These are phyloP conservation scores for Copidosoma aretas DNA, from an alignment of 2,888 invertebrate species.

Conservation along the genomic window DNA sequence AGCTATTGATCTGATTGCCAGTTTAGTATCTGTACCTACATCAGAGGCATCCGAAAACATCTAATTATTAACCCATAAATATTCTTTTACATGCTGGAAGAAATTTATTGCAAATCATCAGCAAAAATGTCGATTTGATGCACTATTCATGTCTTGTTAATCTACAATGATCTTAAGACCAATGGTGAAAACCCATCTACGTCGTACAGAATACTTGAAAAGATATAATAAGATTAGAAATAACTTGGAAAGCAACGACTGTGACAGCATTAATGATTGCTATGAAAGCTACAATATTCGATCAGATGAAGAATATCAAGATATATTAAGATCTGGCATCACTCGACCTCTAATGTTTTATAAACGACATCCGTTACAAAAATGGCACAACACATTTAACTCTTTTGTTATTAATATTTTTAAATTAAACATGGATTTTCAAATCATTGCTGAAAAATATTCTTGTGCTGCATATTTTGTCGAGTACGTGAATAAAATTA, in stretches of 20 bases:
- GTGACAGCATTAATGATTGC: slow-evolving; percentile 41
- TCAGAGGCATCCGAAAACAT: slow-evolving; percentile 47
- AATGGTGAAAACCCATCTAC: slow-evolving; percentile 37
- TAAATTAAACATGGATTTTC: slow-evolving; percentile 42
- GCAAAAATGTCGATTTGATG: slow-evolving; percentile 50
- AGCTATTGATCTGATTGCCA: slow-evolving; percentile 48
- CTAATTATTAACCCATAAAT: slow-evolving; percentile 49
- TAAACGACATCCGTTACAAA: slow-evolving; percentile 42
- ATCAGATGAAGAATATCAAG: slow-evolving; percentile 47
- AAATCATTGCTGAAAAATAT: slow-evolving; percentile 38
- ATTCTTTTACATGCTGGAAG: slow-evolving; percentile 42
- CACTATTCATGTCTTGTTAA: slow-evolving; percentile 43
- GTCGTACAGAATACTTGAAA: slow-evolving; percentile 23
- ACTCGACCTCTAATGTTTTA: slow-evolving; percentile 42
- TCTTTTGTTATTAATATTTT: slow-evolving; percentile 43
- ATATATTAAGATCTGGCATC: slow-evolving; percentile 46
- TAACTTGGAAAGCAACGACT: slow-evolving; percentile 41
- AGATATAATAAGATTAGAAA: slow-evolving; percentile 31
- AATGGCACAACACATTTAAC: slow-evolving; percentile 45
- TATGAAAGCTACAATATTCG: slow-evolving; percentile 42
- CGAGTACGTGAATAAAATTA: slow-evolving; percentile 45
- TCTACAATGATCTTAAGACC: slow-evolving; percentile 46
- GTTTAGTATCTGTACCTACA: slow-evolving; percentile 45
- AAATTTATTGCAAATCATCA: neutral
- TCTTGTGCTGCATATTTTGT: slow-evolving; percentile 43